Evolutionary conservation across 2,797 vertebrate genomes (phyloP).

Genomic region (Forpus xanthops): DNA sequence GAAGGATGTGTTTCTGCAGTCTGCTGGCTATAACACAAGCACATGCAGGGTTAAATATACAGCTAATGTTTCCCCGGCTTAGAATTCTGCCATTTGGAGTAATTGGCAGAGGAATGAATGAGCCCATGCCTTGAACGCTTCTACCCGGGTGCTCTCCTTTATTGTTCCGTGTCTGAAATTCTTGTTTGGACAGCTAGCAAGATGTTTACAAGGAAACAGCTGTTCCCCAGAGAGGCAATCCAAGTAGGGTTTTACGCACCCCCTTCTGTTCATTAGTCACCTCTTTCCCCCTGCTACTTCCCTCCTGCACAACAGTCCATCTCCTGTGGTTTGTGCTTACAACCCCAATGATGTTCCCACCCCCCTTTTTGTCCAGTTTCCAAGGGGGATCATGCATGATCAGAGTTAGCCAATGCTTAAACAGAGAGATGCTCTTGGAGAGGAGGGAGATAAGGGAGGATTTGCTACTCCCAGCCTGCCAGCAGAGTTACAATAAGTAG

Average conservation of each 20-base stretch:
- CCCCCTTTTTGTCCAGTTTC: constrained; percentile 12
- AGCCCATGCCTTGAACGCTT: not conserved
- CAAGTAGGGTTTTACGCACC: constrained; percentile 62
- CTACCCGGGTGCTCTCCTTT: constrained; percentile 35
- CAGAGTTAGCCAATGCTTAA: constrained; percentile 40
- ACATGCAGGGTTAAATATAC: not conserved
- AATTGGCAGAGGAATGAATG: constrained; percentile 20
- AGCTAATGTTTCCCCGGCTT: not conserved
- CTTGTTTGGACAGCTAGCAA: constrained; percentile 70
- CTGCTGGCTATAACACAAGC: not conserved
- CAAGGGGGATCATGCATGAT: constrained; percentile 3
- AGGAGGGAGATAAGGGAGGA: constrained; percentile 15
- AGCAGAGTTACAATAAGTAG: constrained; percentile 29
- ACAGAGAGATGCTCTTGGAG: constrained; percentile 1
- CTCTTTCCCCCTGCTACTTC: constrained; percentile 50
- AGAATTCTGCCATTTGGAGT: constrained; percentile 41
- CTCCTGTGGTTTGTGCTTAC: constrained; percentile 44
- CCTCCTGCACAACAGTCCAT: not conserved
- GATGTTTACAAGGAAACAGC: constrained; percentile 73
- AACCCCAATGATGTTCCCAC: not conserved
- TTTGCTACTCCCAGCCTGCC: constrained; percentile 21
- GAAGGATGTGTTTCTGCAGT: not conserved
- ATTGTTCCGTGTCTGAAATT: constrained; percentile 57
- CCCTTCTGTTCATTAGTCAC: constrained; percentile 62
- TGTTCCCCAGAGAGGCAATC: constrained; percentile 68